Evolutionary conservation across 2,797 vertebrate species (phyloP), one percentile per base, ranked within the genome.

Genomic region (Ispidina lecontei): DNA sequence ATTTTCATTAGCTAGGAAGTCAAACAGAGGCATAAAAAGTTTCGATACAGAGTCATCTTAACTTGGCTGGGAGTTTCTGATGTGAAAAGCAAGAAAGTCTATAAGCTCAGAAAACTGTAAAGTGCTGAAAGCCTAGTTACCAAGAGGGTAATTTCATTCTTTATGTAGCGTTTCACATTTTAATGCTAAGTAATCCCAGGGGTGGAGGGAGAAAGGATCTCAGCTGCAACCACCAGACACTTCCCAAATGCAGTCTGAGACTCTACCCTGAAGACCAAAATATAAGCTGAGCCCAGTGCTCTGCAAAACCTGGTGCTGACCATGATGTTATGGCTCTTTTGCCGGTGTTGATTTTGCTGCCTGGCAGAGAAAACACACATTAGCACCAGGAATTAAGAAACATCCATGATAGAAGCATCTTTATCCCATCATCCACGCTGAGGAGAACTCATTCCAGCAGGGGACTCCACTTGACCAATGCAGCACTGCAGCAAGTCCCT

Each of bases 391-490:
- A 80, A 75, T 22, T 71, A 19, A 46, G 60, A 71, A 76, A 71
- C 16, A 51, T 26, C 17, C 33, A 23, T 8, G 20, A 26, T 5
- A 51, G 52, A 62, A 44, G 25, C 63, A 43, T 9, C 16, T 23
- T 1, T 10, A 31, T 4, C 14, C 21, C 51, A 33, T 51, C 63
- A 52, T 22, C 72, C 77, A 67, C 64, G 90, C 71, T 91, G 71
- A 68, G 62, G 73, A 92, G 90, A 31, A 7, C 29, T 68, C 12
- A 0, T 52, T 94, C 92, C 91, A 92, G 94, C 74, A 90, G 92
- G 77, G 90, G 88, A 84, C 94, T 74, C 94, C 83, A 88, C 85
- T 76, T 84, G 85, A 93, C 94, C 91, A 94, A 41, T 5, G 20
- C 76, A 91, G 75, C 80, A 43, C 70, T 89, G 82, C 59, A 90